These are phyloP conservation scores for Aphrophora alni DNA, from an alignment of 2,888 invertebrate species.

Conservation along the genomic window DNA sequence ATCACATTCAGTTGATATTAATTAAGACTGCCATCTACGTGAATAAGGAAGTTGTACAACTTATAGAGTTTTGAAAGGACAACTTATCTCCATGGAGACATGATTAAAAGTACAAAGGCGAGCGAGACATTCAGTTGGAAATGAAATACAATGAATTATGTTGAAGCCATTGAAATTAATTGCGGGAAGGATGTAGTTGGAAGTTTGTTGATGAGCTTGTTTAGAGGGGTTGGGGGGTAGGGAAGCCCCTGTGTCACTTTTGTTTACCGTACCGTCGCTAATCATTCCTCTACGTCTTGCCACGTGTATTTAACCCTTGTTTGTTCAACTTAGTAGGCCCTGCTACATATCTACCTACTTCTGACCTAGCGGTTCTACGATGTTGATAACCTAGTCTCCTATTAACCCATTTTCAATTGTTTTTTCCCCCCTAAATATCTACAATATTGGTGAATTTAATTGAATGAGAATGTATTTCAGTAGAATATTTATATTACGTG, in stretches of 20 bases:
- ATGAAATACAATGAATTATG: slow-evolving; percentile 9
- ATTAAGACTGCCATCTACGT: background rate
- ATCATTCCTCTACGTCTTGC: background rate
- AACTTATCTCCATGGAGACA: background rate
- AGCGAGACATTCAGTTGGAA: background rate
- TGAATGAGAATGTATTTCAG: no score
- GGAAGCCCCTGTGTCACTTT: background rate
- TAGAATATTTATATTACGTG: no score
- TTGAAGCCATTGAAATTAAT: background rate
- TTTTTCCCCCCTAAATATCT: no score
- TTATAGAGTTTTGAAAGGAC: no score
- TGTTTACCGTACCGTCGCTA: background rate
- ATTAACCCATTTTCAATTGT: no score
- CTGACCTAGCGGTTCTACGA: no score
- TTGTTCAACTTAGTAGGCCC: background rate
- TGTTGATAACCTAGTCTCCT: no score
- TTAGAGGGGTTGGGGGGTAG: background rate
- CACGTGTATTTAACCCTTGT: background rate
- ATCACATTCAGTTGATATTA: background rate
- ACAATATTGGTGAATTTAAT: no score
- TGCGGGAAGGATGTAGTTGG: background rate
- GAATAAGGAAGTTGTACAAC: background rate
- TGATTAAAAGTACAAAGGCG: background rate
- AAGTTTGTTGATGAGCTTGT: background rate
- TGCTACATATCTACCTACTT: no score